Base-by-base conservation (phyloP, 2,113 vertebrate genomes). In the Formicarius rufipectus region DNA sequence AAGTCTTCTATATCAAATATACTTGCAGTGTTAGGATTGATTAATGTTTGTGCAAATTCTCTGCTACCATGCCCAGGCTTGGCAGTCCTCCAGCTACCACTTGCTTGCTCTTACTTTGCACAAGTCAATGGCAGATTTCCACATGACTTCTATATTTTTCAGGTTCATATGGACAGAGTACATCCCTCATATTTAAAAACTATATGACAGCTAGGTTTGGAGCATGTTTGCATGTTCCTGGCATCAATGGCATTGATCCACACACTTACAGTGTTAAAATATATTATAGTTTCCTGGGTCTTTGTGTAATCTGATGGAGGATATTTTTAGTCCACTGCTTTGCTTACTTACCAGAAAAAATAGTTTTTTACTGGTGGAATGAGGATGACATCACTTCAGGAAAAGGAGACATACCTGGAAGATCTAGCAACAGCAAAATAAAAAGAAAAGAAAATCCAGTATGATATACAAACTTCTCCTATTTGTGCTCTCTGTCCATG, bases 221-320 rank as follows among this genome's bases (percentile, higher is more conserved):
- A 75, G 16, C 19, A 45, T n/a, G 8, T 58, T 80, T 82, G 3
- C 1, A 8, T 68, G 22, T 72, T 87, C 11, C 44, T 87, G 33
- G 22, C 14, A 50, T 42, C 24, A 52, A 1, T 40, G 35, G 3
- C 44, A 55, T 59, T 55, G 33, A 82, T 84, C 24, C 24, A 66
- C 10, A 40, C 3, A 4, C 10, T 67, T 63, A 33, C 3, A 52
- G 7, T 73, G 27, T 80, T 69, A 79, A 85, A 83, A 84, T 58
- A 33, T 4, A 4, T 8, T 77, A 19, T 10, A 35, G 1, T 62
- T 88, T 60, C 58, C 85, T 67, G 9, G 77, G 7, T 18, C 4
- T 9, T 6, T 60, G 23, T 0, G 1, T 58, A 81, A 49, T 4
- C 2, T 33, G 6, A 5, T 4, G 9, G 4, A 67, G 10, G 4